Evolutionary conservation across 2,113 vertebrate genomes (phyloP).

Genomic region (Lipophrys pholis): DNA sequence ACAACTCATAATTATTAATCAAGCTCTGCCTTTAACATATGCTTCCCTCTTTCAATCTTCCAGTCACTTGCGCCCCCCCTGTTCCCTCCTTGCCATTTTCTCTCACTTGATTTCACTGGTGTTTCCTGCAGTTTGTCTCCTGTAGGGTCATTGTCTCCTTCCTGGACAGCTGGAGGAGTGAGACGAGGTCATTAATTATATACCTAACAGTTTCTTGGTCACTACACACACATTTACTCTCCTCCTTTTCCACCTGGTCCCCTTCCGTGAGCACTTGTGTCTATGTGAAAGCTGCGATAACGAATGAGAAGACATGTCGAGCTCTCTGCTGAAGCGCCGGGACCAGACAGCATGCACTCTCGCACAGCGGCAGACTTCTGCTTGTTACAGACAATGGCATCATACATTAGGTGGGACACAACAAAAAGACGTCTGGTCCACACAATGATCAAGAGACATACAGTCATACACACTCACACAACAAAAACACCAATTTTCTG

Average conservation of each 20-base stretch:
- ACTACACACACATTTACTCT: constrained; percentile 31
- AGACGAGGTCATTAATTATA: constrained; percentile 78
- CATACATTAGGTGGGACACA: constrained; percentile 61
- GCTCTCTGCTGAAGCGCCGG: constrained; percentile 35
- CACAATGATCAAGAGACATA: too few species aligned
- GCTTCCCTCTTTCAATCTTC: constrained; percentile 25
- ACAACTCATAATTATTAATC: constrained; percentile 70
- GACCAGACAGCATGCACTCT: constrained; percentile 48
- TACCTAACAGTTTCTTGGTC: constrained; percentile 47
- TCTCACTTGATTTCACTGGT: constrained; percentile 37
- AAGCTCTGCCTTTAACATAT: constrained; percentile 59
- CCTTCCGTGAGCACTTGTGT: constrained; percentile 17
- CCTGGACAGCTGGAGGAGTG: constrained; percentile 64
- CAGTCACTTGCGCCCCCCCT: constrained; percentile 13
- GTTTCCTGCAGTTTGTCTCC: constrained; percentile 32
- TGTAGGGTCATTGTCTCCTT: constrained; percentile 21
- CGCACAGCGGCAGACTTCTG: constrained; percentile 23
- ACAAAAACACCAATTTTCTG: too few species aligned
- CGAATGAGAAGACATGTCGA: constrained; percentile 34
- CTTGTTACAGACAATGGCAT: constrained; percentile 51
- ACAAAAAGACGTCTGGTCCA: constrained; percentile 1
- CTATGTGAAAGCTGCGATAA: constrained; percentile 47
- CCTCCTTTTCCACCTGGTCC: constrained; percentile 57
- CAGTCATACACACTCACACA: too few species aligned
- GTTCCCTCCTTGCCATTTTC: constrained; percentile 19